Conservation (phyloP, 2,888 invertebrate species). For the Dichetophora obliterata region DNA sequence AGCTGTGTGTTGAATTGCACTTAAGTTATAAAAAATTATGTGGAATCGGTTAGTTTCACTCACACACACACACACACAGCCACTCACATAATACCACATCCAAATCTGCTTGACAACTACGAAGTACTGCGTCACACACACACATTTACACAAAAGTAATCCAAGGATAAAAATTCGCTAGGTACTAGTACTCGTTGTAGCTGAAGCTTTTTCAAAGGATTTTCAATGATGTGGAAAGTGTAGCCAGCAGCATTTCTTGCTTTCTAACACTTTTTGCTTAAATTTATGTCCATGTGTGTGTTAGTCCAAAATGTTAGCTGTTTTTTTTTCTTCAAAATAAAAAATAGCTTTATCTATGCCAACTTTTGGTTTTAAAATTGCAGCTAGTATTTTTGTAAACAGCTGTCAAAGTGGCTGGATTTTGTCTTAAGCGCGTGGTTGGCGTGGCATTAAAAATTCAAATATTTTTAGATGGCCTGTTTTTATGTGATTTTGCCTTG, state of each 20-base stretch:
- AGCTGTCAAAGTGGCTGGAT: neutral
- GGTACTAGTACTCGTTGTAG: neutral
- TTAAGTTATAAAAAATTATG: slow-evolving; percentile 2
- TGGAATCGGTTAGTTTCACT: neutral
- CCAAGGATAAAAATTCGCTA: neutral
- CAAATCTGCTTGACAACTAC: neutral
- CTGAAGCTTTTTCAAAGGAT: neutral
- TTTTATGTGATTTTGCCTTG: too few species aligned
- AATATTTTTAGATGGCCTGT: neutral
- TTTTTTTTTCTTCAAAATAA: neutral
- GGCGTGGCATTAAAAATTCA: slow-evolving; percentile 3
- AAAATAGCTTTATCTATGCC: neutral
- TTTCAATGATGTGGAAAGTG: neutral
- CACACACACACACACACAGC: too few species aligned
- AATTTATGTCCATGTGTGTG: neutral
- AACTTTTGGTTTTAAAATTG: neutral
- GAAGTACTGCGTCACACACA: neutral
- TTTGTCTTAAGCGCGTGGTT: neutral
- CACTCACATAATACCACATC: neutral
- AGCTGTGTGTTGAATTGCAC: neutral
- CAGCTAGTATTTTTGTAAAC: neutral
- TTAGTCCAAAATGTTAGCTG: neutral
- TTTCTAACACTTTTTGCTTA: too few species aligned
- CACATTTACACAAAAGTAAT: neutral
- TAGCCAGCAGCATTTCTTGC: too few species aligned